A percentile compares a stretch with the other conserved stretches of the same genome.
Conservation (phyloP, 2,888 invertebrate genomes). For the Agrilus cyanescens region DNA sequence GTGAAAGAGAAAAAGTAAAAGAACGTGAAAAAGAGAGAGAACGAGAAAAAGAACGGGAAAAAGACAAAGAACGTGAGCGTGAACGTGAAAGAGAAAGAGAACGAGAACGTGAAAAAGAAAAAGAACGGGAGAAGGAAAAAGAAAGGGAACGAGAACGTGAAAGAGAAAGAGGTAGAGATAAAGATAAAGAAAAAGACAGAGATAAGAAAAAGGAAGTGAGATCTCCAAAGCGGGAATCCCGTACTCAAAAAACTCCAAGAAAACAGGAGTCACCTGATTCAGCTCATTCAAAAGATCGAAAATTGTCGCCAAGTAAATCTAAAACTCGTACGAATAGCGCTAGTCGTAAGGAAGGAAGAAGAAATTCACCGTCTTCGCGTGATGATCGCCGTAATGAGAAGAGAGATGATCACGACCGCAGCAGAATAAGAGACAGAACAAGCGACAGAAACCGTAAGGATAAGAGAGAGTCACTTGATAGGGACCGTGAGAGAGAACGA, state of each 20-base stretch:
- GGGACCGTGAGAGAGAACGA: conserved; percentile 42
- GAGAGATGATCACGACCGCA: conserved; percentile 39
- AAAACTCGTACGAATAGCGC: conserved; percentile 24
- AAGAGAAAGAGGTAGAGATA: conserved; percentile 37
- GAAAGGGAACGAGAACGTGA: conserved; percentile 39
- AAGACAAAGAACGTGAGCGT: conserved; percentile 41
- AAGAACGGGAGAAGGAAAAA: conserved; percentile 23
- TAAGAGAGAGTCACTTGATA: conserved; percentile 49
- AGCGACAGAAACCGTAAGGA: conserved; percentile 31
- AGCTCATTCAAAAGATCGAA: conserved; percentile 30
- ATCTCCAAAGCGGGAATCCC: conserved; percentile 31
- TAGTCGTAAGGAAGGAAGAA: conserved; percentile 26
- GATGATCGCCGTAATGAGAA: conserved; percentile 34
- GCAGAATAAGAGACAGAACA: conserved; percentile 20
- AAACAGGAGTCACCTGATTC: conserved; percentile 35
- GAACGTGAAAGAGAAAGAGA: conserved; percentile 32
- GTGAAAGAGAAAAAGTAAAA: conserved; percentile 34
- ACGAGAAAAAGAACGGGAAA: conserved; percentile 32
- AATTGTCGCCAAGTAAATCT: conserved; percentile 26
- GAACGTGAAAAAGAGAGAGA: conserved; percentile 31
- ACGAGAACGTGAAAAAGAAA: conserved; percentile 24
- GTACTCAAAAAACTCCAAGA: conserved; percentile 25
- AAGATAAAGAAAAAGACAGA: conserved; percentile 19
- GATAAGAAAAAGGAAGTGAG: conserved; percentile 24
- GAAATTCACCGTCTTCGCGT: conserved; percentile 35